phyloP scores from a whole-genome alignment of 2,113 vertebrate species.

The Syngnathus scovelli region DNA sequence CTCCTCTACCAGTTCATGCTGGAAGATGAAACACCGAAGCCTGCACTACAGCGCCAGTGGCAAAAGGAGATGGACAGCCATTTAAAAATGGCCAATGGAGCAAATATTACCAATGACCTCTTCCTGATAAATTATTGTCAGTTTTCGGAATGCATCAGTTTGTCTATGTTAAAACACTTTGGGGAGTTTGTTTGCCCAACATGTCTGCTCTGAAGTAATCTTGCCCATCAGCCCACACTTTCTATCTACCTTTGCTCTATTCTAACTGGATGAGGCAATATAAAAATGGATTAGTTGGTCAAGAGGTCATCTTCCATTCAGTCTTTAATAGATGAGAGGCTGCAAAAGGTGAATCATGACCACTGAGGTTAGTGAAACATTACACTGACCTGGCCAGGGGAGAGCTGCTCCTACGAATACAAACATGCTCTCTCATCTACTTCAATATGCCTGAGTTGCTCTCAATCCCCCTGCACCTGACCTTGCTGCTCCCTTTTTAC shows the following conservation, averaged over 20 bases:
- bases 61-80: no score
- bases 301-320: constrained; percentile 67
- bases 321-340: constrained; percentile 70
- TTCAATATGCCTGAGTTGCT: constrained; percentile 45
- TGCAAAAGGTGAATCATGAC: constrained; percentile 51
- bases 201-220: constrained; percentile 26
- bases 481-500: constrained; percentile 42
- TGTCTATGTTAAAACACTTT: constrained; percentile 26
- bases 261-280: constrained; percentile 49
- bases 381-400: constrained; percentile 58
- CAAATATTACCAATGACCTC: not conserved
- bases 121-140: not conserved
- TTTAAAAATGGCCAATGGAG: not conserved
- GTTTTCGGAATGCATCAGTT: not conserved
- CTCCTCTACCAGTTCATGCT: not conserved
- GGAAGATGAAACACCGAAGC: not conserved
- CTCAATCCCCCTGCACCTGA: constrained; percentile 51
- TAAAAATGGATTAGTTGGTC: constrained; percentile 66
- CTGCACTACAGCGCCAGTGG: not conserved
- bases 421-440: constrained; percentile 58
- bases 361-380: constrained; percentile 63
- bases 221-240: constrained; percentile 11
- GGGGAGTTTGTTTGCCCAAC: constrained; percentile 31
- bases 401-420: constrained; percentile 53
- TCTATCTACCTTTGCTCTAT: constrained; percentile 43